phyloP scores from a whole-genome alignment of 2,888 invertebrate genomes.

The Eupithecia dodoneata region DNA sequence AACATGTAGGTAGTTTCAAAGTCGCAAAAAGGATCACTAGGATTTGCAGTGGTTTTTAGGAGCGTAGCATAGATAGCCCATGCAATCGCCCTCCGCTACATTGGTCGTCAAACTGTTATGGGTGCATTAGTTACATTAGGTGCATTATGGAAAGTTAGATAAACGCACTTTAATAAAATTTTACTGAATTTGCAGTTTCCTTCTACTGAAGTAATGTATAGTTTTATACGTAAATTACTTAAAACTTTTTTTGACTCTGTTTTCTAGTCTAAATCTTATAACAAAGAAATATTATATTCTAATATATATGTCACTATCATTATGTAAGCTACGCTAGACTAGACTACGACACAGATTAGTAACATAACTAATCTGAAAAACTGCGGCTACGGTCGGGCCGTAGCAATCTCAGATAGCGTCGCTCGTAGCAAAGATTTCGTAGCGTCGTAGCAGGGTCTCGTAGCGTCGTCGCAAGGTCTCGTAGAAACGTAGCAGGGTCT shows the following conservation, averaged over 20 bases:
- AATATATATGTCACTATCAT: not conserved
- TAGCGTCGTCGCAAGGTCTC: not conserved
- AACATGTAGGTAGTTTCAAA: not conserved
- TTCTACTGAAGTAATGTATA: not conserved
- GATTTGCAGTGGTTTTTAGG: not conserved
- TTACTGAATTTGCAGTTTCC: not conserved
- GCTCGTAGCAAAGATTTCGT: not conserved
- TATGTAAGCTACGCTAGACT: not conserved
- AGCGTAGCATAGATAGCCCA: too few relatives aligned
- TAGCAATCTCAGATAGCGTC: not conserved
- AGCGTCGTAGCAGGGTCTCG: not conserved
- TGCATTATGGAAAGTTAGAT: not conserved
- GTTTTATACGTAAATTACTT: too few relatives aligned
- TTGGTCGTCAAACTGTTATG: too few relatives aligned
- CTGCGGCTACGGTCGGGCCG: not conserved
- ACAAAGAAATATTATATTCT: too few relatives aligned
- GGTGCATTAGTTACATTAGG: not conserved
- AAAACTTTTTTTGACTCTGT: too few relatives aligned
- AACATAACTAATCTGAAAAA: too few relatives aligned
- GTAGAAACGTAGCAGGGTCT: conserved; percentile 1
- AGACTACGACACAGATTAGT: not conserved
- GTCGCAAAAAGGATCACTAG: not conserved
- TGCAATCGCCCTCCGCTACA: too few relatives aligned
- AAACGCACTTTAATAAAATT: not conserved
- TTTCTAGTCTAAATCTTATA: too few relatives aligned